Conservation (phyloP, 2,888 invertebrate genomes). For the Diachrysia chrysitis region DNA sequence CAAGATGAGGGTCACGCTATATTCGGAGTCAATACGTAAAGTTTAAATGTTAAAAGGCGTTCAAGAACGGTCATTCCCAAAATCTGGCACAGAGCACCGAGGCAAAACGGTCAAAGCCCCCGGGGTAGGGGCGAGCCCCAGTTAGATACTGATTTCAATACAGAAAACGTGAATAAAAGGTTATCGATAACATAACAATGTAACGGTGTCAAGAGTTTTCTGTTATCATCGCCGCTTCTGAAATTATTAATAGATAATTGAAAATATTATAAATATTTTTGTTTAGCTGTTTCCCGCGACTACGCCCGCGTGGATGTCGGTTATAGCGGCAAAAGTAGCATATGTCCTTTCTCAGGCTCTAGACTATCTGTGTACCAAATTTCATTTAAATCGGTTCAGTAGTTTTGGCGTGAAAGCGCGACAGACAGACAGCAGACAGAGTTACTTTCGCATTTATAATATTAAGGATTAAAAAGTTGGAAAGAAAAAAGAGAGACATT, state of each 20-base stretch:
- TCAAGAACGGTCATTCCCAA: slow-evolving; percentile 15
- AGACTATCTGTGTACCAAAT: too few species aligned
- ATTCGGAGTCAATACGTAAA: slow-evolving; percentile 15
- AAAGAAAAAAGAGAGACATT: too few species aligned
- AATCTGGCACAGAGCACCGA: slow-evolving; percentile 15
- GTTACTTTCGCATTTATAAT: too few species aligned
- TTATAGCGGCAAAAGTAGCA: too few species aligned
- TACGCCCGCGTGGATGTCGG: too few species aligned
- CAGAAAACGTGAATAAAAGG: slow-evolving; percentile 45
- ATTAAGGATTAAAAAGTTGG: too few species aligned
- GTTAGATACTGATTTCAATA: slow-evolving; percentile 27
- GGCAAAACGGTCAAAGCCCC: slow-evolving; percentile 34
- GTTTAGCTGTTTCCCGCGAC: too few species aligned
- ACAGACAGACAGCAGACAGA: too few species aligned
- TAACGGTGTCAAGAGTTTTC: slow-evolving; percentile 47
- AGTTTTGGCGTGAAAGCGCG: too few species aligned
- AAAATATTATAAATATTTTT: too few species aligned
- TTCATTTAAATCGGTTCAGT: too few species aligned
- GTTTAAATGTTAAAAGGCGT: slow-evolving; percentile 35
- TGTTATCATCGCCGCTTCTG: slow-evolving; percentile 34
- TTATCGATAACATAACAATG: slow-evolving; percentile 47
- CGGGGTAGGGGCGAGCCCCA: slow-evolving; percentile 34
- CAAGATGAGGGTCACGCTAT: slow-evolving; percentile 5
- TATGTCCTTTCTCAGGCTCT: too few species aligned
- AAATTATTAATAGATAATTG: slow-evolving; percentile 23